Percentiles rank a stretch among this genome's conserved stretches.
These are phyloP conservation scores for Orthosia gracilis DNA, from an alignment of 2,888 invertebrate genomes.

Conservation along the genomic window DNA sequence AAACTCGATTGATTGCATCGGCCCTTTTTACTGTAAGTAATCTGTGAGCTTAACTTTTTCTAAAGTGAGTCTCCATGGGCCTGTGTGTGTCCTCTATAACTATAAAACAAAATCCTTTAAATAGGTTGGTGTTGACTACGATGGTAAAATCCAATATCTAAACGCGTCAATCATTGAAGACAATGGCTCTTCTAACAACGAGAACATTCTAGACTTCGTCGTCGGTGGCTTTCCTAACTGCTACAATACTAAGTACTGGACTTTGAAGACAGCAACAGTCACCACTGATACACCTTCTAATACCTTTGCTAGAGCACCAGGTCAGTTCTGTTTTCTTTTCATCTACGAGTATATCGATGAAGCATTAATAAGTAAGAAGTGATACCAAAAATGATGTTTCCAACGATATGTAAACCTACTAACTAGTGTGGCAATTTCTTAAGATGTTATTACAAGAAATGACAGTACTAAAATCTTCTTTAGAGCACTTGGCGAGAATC, in stretches of 20 bases:
- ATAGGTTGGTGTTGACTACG: slow-evolving; percentile 91
- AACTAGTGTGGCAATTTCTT: not conserved
- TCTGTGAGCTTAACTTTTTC: not conserved
- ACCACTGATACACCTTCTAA: slow-evolving; percentile 93
- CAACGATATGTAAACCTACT: not conserved
- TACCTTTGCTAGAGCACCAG: slow-evolving; percentile 93
- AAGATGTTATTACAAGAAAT: not conserved
- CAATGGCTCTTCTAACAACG: slow-evolving; percentile 88
- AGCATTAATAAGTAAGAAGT: not conserved
- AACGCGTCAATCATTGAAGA: slow-evolving; percentile 88
- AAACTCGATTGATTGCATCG: not conserved
- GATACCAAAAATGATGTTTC: no score
- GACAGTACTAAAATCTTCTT: not conserved
- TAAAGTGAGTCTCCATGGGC: no score
- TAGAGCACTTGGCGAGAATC: no score
- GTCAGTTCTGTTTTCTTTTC: slow-evolving; percentile 76
- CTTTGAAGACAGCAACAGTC: slow-evolving; percentile 76
- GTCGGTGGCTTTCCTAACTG: slow-evolving; percentile 87
- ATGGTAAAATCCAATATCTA: slow-evolving; percentile 93
- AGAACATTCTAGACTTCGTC: slow-evolving; percentile 81
- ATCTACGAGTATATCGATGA: not conserved
- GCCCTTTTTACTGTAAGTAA: not conserved
- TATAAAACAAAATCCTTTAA: slow-evolving; percentile 6
- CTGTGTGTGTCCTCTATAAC: not conserved
- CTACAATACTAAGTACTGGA: slow-evolving; percentile 86